Evolutionary conservation across 2,113 vertebrate species (phyloP).

Genomic region (Onychorhynchus coronatus): DNA sequence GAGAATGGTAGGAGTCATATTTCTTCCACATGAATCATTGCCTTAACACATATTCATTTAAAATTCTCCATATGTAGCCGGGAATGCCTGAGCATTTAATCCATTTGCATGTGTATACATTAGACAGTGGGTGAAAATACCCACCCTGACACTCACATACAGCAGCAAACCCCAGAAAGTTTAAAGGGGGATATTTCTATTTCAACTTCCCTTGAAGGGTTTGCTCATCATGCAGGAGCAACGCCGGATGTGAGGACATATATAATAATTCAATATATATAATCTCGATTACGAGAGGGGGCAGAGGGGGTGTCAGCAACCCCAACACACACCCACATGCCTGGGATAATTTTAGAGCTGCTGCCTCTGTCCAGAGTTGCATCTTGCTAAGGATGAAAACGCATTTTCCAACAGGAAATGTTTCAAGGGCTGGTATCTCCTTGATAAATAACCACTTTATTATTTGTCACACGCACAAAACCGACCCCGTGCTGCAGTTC

Average conservation of each 20-base stretch:
- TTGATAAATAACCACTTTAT: constrained; percentile 40
- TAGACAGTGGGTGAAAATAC: not conserved
- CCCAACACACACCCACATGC: not conserved
- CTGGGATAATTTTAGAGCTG: constrained; percentile 51
- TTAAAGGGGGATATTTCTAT: not conserved
- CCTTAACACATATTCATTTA: not conserved
- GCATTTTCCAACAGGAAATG: constrained; percentile 2
- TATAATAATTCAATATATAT: not conserved
- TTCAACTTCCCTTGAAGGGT: not conserved
- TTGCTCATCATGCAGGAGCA: not conserved
- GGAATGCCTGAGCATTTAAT: not conserved
- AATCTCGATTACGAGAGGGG: not conserved
- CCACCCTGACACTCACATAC: not conserved
- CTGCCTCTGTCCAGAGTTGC: constrained; percentile 57
- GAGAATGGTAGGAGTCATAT: not conserved
- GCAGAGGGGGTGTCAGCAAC: not conserved
- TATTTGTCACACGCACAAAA: constrained; percentile 18
- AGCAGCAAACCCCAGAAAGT: not conserved
- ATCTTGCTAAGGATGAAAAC: not conserved
- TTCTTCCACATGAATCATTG: not conserved
- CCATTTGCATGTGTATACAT: too few species aligned
- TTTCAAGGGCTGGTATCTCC: constrained; percentile 19
- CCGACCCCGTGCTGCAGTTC: not conserved
- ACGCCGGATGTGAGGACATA: not conserved
- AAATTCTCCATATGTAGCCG: not conserved